Percentiles rank a stretch among this genome's conserved stretches.
phyloP scores from a whole-genome alignment of 2,888 invertebrate species.

The Cordylochernes scorpioides region DNA sequence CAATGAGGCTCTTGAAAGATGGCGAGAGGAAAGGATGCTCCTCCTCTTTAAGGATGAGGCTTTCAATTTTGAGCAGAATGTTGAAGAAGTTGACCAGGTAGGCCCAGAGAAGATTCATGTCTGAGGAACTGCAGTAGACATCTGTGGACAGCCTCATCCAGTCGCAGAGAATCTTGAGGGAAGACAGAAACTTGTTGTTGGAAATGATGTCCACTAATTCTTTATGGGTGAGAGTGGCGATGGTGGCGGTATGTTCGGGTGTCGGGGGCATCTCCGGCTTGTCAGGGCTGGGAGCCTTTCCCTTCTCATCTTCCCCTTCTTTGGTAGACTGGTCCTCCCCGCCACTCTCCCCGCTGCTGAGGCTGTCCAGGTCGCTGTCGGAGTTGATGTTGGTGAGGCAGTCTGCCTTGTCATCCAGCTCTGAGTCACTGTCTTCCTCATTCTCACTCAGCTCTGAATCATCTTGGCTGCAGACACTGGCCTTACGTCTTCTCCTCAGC shows the following conservation, averaged over 20 bases:
- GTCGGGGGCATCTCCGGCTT: too few relatives aligned
- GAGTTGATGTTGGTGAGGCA: too few relatives aligned
- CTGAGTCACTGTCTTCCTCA: too few relatives aligned
- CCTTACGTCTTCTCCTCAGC: constrained; percentile 7
- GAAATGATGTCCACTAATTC: constrained; percentile 5
- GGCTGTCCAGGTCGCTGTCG: too few relatives aligned
- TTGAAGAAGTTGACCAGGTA: constrained; percentile 7
- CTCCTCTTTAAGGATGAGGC: too few relatives aligned
- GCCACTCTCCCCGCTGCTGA: too few relatives aligned
- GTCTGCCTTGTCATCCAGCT: too few relatives aligned
- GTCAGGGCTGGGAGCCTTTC: too few relatives aligned
- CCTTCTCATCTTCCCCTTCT: too few relatives aligned
- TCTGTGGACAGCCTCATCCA: constrained; percentile 54
- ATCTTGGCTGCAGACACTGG: constrained; percentile 10
- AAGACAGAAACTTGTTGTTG: constrained; percentile 24
- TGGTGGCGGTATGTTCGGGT: constrained; percentile 1
- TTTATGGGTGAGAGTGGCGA: background rate
- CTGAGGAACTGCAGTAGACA: constrained; percentile 27
- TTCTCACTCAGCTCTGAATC: constrained; percentile 13
- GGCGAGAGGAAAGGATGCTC: too few relatives aligned
- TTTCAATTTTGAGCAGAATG: constrained; percentile 2
- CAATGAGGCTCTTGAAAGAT: too few relatives aligned
- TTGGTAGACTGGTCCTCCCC: too few relatives aligned
- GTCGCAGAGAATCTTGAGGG: constrained; percentile 48
- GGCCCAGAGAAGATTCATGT: constrained; percentile 12